Conservation (phyloP, 2,113 vertebrate genomes). For the Vombatus ursinus region DNA sequence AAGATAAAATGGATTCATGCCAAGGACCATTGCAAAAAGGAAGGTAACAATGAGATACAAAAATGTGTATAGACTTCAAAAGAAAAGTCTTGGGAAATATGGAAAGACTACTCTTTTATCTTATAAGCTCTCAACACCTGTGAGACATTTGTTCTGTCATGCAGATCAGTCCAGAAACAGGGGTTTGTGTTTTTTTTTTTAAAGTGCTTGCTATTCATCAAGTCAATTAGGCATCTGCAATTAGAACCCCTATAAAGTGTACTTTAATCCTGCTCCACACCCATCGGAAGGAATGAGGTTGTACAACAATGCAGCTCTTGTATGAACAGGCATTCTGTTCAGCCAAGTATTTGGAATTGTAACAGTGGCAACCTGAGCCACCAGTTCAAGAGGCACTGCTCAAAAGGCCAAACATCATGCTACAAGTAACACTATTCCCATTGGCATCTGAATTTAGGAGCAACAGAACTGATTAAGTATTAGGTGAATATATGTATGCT, state of each 20-base stretch:
- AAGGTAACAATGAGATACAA: conserved; percentile 66
- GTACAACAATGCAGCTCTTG: conserved; percentile 86
- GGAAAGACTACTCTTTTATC: conserved; percentile 77
- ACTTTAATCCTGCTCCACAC: conserved; percentile 87
- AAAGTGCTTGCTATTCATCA: conserved; percentile 83
- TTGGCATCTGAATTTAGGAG: conserved; percentile 67
- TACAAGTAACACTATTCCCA: conserved; percentile 76
- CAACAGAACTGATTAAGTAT: conserved; percentile 66
- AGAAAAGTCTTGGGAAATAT: conserved; percentile 73
- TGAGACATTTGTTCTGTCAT: conserved; percentile 80
- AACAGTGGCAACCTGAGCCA: conserved; percentile 84
- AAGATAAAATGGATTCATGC: conserved; percentile 59
- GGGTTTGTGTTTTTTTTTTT: conserved; percentile 78
- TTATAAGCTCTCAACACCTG: conserved; percentile 78
- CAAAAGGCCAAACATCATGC: conserved; percentile 72
- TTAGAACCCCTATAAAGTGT: conserved; percentile 85
- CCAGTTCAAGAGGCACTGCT: conserved; percentile 71
- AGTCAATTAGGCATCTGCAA: conserved; percentile 87
- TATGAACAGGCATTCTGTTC: conserved; percentile 86
- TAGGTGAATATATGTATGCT: not conserved
- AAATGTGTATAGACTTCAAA: conserved; percentile 76
- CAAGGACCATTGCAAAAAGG: conserved; percentile 56
- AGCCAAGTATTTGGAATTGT: conserved; percentile 80
- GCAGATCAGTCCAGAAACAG: conserved; percentile 78
- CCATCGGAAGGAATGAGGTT: conserved; percentile 86